Evolutionary conservation across 2,113 vertebrate species (phyloP).

Genomic region (Uropsilus gracilis): DNA sequence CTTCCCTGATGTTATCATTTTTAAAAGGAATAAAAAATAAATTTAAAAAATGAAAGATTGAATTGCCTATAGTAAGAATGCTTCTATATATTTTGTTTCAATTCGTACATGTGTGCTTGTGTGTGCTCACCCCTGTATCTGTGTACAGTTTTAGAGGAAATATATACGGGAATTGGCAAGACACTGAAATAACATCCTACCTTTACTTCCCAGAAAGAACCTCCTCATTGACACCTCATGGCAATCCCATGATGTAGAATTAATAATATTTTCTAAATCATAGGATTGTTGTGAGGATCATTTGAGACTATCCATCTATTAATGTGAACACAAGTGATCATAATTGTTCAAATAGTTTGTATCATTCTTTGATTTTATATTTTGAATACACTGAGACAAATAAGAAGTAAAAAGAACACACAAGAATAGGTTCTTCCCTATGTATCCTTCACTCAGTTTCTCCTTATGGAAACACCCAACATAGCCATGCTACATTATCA

Average conservation of each 20-base stretch:
- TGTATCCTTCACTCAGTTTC: neutral
- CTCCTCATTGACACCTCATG: slow-evolving; percentile 20
- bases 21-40: neutral
- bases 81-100: neutral
- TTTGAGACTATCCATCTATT: neutral
- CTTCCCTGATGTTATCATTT: too few relatives aligned
- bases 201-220: slow-evolving; percentile 7
- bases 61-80: neutral
- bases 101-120: neutral
- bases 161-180: neutral
- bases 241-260: slow-evolving; percentile 25
- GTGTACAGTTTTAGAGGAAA: neutral
- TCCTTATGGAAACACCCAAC: neutral
- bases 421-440: neutral
- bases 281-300: slow-evolving; percentile 31
- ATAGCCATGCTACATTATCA: neutral
- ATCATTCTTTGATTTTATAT: neutral
- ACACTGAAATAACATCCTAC: neutral
- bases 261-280: slow-evolving; percentile 32
- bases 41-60: neutral
- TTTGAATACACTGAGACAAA: neutral
- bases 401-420: neutral
- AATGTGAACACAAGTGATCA: neutral
- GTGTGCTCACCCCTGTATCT: too few relatives aligned
- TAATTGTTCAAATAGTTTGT: neutral